Conservation (phyloP, 2,888 invertebrate genomes). For the Metalampra italica region DNA sequence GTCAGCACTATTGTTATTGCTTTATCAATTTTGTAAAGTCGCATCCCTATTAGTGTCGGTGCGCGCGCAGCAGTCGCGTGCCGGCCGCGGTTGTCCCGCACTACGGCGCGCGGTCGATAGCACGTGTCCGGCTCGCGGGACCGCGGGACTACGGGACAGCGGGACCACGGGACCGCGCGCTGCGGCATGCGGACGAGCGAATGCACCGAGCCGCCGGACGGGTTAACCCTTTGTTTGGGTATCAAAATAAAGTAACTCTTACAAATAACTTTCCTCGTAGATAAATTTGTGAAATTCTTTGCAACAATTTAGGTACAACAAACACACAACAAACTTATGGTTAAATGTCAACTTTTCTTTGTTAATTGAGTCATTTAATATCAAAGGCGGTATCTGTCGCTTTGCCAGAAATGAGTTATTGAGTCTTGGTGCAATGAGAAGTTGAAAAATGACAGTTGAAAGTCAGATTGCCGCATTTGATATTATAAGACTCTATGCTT, state of each 20-base stretch:
- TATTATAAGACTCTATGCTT: too few relatives aligned
- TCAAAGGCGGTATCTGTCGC: too few relatives aligned
- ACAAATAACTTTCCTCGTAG: too few relatives aligned
- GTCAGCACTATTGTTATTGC: not conserved
- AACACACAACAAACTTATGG: too few relatives aligned
- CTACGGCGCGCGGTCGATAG: conserved; percentile 50
- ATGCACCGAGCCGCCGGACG: conserved; percentile 1
- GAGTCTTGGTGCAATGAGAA: too few relatives aligned
- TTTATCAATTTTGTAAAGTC: not conserved
- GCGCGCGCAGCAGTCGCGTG: conserved; percentile 7
- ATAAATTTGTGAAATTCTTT: not conserved
- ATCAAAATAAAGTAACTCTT: too few relatives aligned
- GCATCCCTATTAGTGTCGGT: not conserved
- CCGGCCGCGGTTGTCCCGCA: conserved; percentile 1
- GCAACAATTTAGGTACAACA: not conserved
- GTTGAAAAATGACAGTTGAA: too few relatives aligned
- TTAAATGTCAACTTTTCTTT: too few relatives aligned
- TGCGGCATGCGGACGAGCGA: too few relatives aligned
- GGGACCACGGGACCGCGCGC: conserved; percentile 5
- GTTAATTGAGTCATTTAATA: too few relatives aligned
- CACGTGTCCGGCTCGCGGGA: conserved; percentile 29
- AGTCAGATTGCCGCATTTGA: too few relatives aligned
- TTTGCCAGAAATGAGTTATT: too few relatives aligned
- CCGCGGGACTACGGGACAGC: conserved; percentile 16
- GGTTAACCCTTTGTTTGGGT: conserved; percentile 18